Conservation (phyloP, 2,888 invertebrate genomes). For the Cryptosula pallasiana region DNA sequence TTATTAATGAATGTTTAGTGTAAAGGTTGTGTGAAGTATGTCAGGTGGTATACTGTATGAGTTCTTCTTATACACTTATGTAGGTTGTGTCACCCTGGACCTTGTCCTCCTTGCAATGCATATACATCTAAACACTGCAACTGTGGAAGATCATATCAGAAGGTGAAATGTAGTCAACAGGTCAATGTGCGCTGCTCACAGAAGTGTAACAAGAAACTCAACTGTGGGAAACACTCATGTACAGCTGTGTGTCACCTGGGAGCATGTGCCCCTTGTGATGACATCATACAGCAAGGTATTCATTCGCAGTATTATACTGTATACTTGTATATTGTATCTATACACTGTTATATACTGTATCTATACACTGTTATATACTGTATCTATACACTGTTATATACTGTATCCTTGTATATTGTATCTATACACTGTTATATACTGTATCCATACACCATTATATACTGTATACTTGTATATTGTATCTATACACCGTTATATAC, state of each 20-base stretch:
- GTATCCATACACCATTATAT: too few species aligned
- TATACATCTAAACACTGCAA: constrained; percentile 56
- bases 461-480: too few species aligned
- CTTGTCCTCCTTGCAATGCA: constrained; percentile 82
- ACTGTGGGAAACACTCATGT: constrained; percentile 75
- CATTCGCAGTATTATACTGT: too few species aligned
- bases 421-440: too few species aligned
- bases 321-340: too few species aligned
- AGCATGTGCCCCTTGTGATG: constrained; percentile 66
- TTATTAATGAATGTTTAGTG: background rate
- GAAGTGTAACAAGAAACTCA: constrained; percentile 67
- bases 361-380: too few species aligned
- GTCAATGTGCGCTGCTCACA: constrained; percentile 66
- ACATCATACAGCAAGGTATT: constrained; percentile 41
- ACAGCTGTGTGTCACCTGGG: constrained; percentile 71
- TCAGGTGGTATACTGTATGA: background rate
- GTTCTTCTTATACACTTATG: constrained; percentile 23
- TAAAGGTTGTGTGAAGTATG: background rate
- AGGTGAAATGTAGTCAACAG: constrained; percentile 39
- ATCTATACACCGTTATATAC: too few species aligned
- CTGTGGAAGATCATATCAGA: constrained; percentile 48
- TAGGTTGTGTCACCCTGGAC: constrained; percentile 82
- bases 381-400: too few species aligned
- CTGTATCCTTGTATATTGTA: too few species aligned
- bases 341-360: too few species aligned